Evolutionary conservation across 2,888 invertebrate genomes (phyloP).

Genomic region (Cheiracanthium punctorium): DNA sequence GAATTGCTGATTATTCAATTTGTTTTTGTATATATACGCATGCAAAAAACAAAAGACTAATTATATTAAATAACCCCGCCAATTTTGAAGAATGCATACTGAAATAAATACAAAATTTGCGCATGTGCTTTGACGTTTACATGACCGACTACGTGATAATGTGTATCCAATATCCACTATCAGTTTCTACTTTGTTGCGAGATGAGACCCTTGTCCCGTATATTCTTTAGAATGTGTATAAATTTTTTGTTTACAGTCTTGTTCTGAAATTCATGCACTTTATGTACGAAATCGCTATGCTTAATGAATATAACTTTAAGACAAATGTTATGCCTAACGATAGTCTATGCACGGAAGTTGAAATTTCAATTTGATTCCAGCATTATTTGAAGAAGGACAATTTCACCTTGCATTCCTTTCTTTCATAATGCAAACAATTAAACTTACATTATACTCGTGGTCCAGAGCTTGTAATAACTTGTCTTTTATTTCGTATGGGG

Average conservation of each 20-base stretch:
- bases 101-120: constrained; percentile 19
- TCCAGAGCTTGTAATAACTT: constrained; percentile 97
- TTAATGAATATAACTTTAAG: neutral
- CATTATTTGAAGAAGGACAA: neutral
- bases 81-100: constrained; percentile 7
- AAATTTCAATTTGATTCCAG: neutral
- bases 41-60: neutral
- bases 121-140: constrained; percentile 66
- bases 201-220: too few relatives aligned
- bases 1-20: too few relatives aligned
- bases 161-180: neutral
- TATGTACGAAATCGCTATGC: neutral
- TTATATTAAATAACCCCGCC: constrained; percentile 42
- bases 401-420: neutral
- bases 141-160: constrained; percentile 6
- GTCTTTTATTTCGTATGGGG: constrained; percentile 88
- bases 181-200: too few relatives aligned
- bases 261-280: neutral
- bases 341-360: constrained; percentile 33
- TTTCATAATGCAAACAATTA: constrained; percentile 12
- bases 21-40: too few relatives aligned
- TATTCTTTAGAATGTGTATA: too few relatives aligned
- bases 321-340: constrained; percentile 63
- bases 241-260: too few relatives aligned
- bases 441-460: constrained; percentile 97